Conservation (phyloP, 1,140 invertebrate genomes). For the Glossosoma conforme region DNA sequence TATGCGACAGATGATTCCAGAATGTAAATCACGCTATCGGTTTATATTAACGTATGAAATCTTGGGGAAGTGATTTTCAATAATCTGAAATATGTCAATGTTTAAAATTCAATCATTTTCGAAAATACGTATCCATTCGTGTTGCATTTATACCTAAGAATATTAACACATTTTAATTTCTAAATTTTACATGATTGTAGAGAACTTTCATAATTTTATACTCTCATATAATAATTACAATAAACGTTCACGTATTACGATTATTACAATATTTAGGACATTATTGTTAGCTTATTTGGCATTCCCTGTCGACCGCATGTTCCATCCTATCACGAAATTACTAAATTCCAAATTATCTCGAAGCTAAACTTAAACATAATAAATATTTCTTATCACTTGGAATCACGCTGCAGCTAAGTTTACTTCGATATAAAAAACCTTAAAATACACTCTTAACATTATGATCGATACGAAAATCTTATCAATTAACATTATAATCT, state of each 20-base stretch:
- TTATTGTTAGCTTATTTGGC: constrained; percentile 25
- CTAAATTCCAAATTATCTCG: constrained; percentile 20
- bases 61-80: too few relatives aligned
- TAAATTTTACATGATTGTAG: too few relatives aligned
- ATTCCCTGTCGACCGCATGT: constrained; percentile 28
- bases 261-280: constrained; percentile 27
- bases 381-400: constrained; percentile 30
- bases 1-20: too few relatives aligned
- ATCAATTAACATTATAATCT: constrained; percentile 8
- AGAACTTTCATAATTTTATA: too few relatives aligned
- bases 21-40: too few relatives aligned
- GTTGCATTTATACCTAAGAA: too few relatives aligned
- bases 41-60: too few relatives aligned
- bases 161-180: too few relatives aligned
- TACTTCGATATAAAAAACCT: constrained; percentile 27
- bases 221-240: too few relatives aligned
- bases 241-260: constrained; percentile 23
- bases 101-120: too few relatives aligned
- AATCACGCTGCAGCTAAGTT: constrained; percentile 30
- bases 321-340: constrained; percentile 16
- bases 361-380: constrained; percentile 21
- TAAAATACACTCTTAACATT: constrained; percentile 17
- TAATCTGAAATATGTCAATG: too few relatives aligned
- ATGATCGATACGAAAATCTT: constrained; percentile 29
- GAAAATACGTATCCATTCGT: too few relatives aligned